These are phyloP conservation scores for Cosmia pyralina DNA, from an alignment of 2,888 invertebrate genomes.

Conservation along the genomic window DNA sequence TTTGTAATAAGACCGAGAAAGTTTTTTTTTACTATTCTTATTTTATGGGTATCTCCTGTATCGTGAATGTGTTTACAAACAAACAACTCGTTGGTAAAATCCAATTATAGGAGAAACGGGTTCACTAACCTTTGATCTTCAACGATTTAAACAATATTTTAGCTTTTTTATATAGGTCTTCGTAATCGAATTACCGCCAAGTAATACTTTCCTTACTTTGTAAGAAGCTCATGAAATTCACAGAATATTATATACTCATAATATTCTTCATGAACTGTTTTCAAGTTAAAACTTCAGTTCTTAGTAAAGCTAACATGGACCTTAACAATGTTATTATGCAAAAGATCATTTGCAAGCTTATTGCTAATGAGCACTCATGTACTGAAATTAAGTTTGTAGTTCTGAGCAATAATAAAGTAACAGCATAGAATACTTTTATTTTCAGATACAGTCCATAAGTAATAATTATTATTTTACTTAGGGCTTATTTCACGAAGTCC, in stretches of 20 bases:
- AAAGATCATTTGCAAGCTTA: conserved; percentile 24
- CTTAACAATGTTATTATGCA: conserved; percentile 8
- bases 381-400: background rate
- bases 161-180: background rate
- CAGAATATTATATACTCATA: background rate
- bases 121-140: background rate
- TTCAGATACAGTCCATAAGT: no score
- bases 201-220: background rate
- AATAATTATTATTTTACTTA: no score
- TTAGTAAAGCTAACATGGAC: background rate
- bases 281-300: background rate
- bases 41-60: no score
- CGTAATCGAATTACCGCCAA: conserved; percentile 2
- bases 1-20: no score
- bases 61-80: no score
- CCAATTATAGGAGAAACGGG: background rate
- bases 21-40: no score
- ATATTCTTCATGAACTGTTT: background rate
- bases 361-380: conserved; percentile 4
- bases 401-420: background rate
- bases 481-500: no score
- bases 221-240: conserved; percentile 8
- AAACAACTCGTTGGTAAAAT: no score
- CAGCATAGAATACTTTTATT: no score
- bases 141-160: background rate